Base-by-base conservation (phyloP, 2,888 invertebrate genomes). In the Pemphredon lugubris region DNA sequence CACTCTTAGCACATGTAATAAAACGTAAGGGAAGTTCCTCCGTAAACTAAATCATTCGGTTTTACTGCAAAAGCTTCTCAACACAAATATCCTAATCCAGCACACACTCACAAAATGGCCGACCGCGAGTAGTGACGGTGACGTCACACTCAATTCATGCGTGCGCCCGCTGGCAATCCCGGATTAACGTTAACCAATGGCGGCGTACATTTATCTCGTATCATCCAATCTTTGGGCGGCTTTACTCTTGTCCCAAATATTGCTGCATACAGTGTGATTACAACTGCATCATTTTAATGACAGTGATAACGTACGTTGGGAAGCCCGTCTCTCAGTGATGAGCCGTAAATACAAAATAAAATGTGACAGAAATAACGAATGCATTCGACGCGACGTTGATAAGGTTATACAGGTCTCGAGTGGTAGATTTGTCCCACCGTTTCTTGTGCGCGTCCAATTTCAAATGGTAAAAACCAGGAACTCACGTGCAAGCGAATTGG, bases 61-160 rank as follows among this genome's bases (percentile, higher is more conserved):
- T 90, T 91, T 90, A 84, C 89, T 91, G 91, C 91, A 91, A 91
- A 90, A 90, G 91, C 91, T 91, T 91, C 87, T 77, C 90, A 89
- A 91, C 90, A 92, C 91, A 92, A 92, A 92, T 92, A 90, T 91
- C 90, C 91, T 91, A 91, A 84, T 85, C 91, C 90, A 90, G 91
- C 90, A 90, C 91, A 92, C 92, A 92, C 91, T 92, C 92, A 92
- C 93, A 93, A 93, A 93, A 93, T 93, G 93, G 93, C 93, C 92
- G 92, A 90, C 88, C 86, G 91, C 91, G 90, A 91, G 92, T 92
- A 92, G 92, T 91, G 91, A 92, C 92, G 91, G 90, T 93, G 93
- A 93, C 93, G 93, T 93, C 93, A 93, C 91, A 90, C 90, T 90
- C 75, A 58, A 80, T 77, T 78, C 69, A 70, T 75, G 77, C 84